Conservation (phyloP, 1,140 invertebrate species). For the Chrysomallon squamiferum region DNA sequence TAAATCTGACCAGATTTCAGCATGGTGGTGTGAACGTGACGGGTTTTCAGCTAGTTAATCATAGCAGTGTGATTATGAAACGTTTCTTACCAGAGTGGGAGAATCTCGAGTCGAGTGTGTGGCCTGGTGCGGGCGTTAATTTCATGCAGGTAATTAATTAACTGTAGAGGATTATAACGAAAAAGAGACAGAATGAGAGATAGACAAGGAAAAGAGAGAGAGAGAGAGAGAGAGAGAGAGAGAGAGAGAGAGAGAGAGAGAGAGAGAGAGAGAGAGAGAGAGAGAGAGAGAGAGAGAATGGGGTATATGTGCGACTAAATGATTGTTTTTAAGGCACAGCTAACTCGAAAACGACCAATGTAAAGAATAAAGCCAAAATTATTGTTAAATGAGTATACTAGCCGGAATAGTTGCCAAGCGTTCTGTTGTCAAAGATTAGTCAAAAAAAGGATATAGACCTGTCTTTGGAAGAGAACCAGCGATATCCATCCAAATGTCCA, state of each 20-base stretch:
- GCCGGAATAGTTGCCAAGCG: too few relatives aligned
- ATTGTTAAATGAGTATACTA: too few relatives aligned
- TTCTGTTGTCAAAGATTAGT: not conserved
- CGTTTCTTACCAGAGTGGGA: constrained; percentile 42
- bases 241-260: not conserved
- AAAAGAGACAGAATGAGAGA: too few relatives aligned
- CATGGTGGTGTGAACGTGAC: constrained; percentile 64
- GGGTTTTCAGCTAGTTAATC: constrained; percentile 59
- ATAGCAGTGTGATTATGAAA: constrained; percentile 20
- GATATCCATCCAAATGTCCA: too few relatives aligned
- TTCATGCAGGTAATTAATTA: constrained; percentile 33
- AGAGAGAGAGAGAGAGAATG: too few relatives aligned
- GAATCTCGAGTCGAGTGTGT: constrained; percentile 24
- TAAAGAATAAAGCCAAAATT: too few relatives aligned
- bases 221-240: not conserved
- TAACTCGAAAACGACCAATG: too few relatives aligned
- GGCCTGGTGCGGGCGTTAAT: constrained; percentile 36
- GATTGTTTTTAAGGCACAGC: too few relatives aligned
- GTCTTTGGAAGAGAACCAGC: too few relatives aligned
- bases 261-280: too few relatives aligned
- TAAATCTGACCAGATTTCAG: constrained; percentile 58
- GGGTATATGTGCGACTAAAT: too few relatives aligned
- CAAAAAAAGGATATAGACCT: not conserved
- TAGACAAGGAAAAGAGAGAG: not conserved
- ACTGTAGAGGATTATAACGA: too few relatives aligned